Percentiles rank a stretch among this genome's conserved stretches.
Evolutionary conservation across 2,113 vertebrate species (phyloP).

Genomic region (Brachypteracias leptosomus): DNA sequence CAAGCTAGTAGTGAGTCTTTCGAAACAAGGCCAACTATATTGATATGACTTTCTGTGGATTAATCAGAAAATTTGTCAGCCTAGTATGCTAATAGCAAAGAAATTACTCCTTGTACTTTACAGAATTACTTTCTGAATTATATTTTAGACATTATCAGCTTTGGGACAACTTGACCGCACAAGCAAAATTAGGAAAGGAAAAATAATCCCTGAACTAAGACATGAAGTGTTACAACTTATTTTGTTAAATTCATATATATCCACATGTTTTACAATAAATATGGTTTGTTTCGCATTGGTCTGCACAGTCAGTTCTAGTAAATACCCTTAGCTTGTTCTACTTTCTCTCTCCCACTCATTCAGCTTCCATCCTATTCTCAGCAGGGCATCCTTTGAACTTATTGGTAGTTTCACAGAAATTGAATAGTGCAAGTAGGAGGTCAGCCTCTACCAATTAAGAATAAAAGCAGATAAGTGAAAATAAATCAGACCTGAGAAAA

Average conservation of each 20-base stretch:
- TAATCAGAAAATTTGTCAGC: background rate
- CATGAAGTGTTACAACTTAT: fast-evolving
- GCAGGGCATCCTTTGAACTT: background rate
- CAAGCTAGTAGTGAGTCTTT: background rate
- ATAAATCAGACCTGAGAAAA: background rate
- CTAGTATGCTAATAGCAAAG: background rate
- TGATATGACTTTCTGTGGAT: background rate
- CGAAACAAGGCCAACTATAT: background rate
- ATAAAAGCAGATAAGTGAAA: background rate
- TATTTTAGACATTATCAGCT: background rate
- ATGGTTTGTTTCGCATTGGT: background rate
- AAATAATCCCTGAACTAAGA: background rate
- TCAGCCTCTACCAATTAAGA: background rate
- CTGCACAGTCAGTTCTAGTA: background rate
- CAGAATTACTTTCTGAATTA: background rate
- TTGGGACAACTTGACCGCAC: background rate
- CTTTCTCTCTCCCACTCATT: background rate
- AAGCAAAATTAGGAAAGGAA: background rate
- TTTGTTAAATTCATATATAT: background rate
- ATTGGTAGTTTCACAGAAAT: background rate
- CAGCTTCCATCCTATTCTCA: background rate
- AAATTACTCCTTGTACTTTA: background rate
- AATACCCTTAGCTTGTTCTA: background rate
- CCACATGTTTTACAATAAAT: background rate
- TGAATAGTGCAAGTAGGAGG: background rate